These are phyloP conservation scores for Probaryconus sp. DNA, from an alignment of 1,140 invertebrate genomes.

Conservation along the genomic window DNA sequence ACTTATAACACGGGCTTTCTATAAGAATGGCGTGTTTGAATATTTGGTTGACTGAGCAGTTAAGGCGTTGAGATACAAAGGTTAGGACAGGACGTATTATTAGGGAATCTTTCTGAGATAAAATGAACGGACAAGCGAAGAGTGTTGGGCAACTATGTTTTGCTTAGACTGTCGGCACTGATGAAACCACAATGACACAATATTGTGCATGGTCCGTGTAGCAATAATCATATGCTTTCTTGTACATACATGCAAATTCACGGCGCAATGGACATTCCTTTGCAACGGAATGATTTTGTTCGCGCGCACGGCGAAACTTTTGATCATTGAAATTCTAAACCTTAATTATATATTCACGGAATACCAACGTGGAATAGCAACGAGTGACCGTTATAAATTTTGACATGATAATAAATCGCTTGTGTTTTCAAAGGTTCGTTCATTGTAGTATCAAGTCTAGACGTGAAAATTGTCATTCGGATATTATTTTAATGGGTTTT, in stretches of 20 bases:
- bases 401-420: too few species aligned
- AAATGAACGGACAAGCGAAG: constrained; percentile 27
- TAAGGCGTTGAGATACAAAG: constrained; percentile 55
- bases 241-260: constrained; percentile 10
- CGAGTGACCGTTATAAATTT: too few species aligned
- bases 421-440: too few species aligned
- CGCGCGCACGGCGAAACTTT: neutral
- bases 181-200: constrained; percentile 70
- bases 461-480: too few species aligned
- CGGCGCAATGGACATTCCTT: constrained; percentile 4
- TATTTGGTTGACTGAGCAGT: neutral
- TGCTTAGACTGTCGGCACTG: constrained; percentile 23
- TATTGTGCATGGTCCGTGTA: constrained; percentile 59
- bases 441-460: too few species aligned
- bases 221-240: constrained; percentile 65
- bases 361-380: too few species aligned
- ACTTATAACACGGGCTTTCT: too few species aligned
- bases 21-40: constrained; percentile 1
- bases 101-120: constrained; percentile 59
- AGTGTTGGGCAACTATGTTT: constrained; percentile 35
- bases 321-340: neutral
- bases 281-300: constrained; percentile 2
- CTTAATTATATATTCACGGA: too few species aligned
- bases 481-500: too few species aligned
- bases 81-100: constrained; percentile 68